Base-by-base conservation (phyloP, 2,888 invertebrate species). In the Philhelius pedissequus region DNA sequence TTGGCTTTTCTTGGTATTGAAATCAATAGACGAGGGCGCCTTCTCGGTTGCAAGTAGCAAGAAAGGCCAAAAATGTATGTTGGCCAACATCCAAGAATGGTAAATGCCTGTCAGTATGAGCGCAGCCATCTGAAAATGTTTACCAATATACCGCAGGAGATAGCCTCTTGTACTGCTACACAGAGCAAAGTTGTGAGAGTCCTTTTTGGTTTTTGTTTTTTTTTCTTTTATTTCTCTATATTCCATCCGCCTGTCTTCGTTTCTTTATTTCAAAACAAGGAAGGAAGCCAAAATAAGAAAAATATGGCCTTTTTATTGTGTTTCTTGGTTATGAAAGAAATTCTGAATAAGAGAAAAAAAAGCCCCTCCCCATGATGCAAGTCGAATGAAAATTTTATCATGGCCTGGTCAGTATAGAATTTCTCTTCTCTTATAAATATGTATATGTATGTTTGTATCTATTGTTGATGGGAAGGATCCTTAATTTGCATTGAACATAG, bases 41-140 rank as follows among this genome's bases (percentile, higher is more conserved):
- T 43, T 9, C 48, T 48, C 38, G 27, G 52, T 0, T 32, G 56
- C n/a, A n/a, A n/a, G n/a, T n/a, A n/a, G 27, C 27, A 60, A 15
- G 40, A 73, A 35, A 38, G 58, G 68, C 48, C 69, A 70, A 83
- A 70, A 83, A 70, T 54, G 79, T 75, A 50, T 75, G 35, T 80
- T 84, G 84, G 84, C 84, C 54, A 70, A 40, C 60, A 50, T 84
- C 84, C 84, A 84, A 84, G 40, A 74, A 70, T 70, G 70, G 69
- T 75, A 69, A 70, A 71, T 80, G 79, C 75, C 75, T 71, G 84
- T 71, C 75, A 70, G 79, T 70, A n/a, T n/a, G 13, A 64, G 48
- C 45, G 79, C 75, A 84, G 60, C 52, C 80, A 75, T 80, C 70
- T 80, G 80, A 66, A 71, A 80, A 84, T 84, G 71, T 84, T 75